Base-by-base conservation (phyloP, 2,888 invertebrate genomes). In the Poecilus cupreus region DNA sequence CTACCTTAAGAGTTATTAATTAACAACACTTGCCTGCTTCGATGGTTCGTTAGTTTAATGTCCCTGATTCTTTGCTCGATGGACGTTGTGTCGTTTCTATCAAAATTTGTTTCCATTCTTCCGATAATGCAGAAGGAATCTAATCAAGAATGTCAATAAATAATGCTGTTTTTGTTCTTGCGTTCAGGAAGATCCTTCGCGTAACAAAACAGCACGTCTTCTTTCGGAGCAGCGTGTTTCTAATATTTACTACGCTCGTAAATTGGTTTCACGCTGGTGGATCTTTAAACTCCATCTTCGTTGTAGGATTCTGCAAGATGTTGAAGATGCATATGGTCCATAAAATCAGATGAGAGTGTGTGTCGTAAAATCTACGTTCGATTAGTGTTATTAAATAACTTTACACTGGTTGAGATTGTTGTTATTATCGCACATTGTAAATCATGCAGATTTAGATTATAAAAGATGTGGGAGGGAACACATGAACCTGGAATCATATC, bases 211-310 rank as follows among this genome's bases (percentile, higher is more conserved):
- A 3, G 20, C 32, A 26, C n/a, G 16, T 64, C 64, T 22, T 26
- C 6, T 32, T 26, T 11, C 24, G 64, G 26, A 43, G 16, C 26
- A 26, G 1, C 64, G 3, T 64, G 64, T 64, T 46, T 74, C 24
- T 74, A 74, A 74, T 49, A 26, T 74, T 74, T 49, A 74, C 74
- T 26, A 22, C 74, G 43, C 70, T 26, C 74, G 74, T 74, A 74
- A 74, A 74, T 49, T 49, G 74, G 49, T 74, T 74, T 74, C 24
- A 46, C 24, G 22, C 24, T n/a, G 11, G 64, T 49, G 74, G 60
- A 60, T 60, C 26, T 60, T 60, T 60, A 22, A 57, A 24, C 24
- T 32, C 5, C n/a, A 3, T 4, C 54, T 22, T 24, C 8, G 60
- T 60, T 26, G 4, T 22, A 11, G 60, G 60, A 60, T 26, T 60